phyloP scores from a whole-genome alignment of 2,888 invertebrate genomes.

The Drosophila borealis region DNA sequence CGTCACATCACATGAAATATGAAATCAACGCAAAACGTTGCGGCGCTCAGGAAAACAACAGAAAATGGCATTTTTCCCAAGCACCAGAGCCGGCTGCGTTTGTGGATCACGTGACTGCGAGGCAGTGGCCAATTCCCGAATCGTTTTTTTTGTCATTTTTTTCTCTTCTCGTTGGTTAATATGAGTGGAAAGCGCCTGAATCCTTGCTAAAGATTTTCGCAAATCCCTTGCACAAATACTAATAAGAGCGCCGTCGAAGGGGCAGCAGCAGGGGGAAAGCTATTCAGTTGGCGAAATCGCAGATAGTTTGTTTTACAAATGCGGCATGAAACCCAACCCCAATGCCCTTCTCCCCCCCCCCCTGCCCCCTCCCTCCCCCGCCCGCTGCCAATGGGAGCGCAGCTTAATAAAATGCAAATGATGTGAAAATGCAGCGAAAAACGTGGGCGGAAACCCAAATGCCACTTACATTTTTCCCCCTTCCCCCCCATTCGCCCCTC shows the following conservation, averaged over 20 bases:
- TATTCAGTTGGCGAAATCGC: constrained; percentile 17
- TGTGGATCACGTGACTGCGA: constrained; percentile 82
- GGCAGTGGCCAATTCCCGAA: constrained; percentile 83
- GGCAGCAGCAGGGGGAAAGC: background rate
- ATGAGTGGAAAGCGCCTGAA: constrained; percentile 7
- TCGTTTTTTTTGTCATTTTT: constrained; percentile 35
- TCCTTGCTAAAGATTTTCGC: constrained; percentile 3
- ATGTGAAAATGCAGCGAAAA: constrained; percentile 61
- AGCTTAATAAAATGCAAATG: constrained; percentile 75
- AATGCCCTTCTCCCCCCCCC: background rate
- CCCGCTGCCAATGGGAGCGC: constrained; percentile 1
- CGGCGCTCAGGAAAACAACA: background rate
- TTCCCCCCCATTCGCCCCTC: background rate
- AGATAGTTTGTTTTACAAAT: constrained; percentile 60
- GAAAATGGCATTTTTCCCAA: background rate
- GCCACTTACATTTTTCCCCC: constrained; percentile 53
- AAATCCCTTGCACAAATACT: constrained; percentile 53
- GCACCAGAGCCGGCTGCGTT: constrained; percentile 24
- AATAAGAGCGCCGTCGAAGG: constrained; percentile 36
- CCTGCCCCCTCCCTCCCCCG: too few relatives aligned
- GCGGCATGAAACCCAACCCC: constrained; percentile 15
- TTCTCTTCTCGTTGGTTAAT: constrained; percentile 3
- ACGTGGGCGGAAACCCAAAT: constrained; percentile 47
- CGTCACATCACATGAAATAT: constrained; percentile 84
- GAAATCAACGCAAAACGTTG: constrained; percentile 35